These are phyloP conservation scores for Caloenas nicobarica DNA, from an alignment of 2,113 vertebrate species.

Conservation along the genomic window DNA sequence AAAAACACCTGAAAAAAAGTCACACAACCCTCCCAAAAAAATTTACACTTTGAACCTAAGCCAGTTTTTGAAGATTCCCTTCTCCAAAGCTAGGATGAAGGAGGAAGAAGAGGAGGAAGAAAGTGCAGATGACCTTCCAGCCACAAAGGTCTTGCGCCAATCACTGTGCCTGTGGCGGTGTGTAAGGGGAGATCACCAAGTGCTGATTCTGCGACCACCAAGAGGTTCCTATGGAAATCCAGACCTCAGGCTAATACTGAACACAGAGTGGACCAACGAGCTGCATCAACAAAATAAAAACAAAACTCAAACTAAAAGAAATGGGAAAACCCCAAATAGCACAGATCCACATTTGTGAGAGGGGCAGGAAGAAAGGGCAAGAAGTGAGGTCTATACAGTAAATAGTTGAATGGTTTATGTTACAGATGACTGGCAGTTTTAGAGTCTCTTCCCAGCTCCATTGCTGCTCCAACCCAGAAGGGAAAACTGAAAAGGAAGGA, in stretches of 20 bases:
- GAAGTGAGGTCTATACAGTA: slow-evolving; percentile 80
- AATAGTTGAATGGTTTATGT: slow-evolving; percentile 80
- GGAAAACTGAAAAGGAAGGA: slow-evolving; percentile 72
- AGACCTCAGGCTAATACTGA: slow-evolving; percentile 82
- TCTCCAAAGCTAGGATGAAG: slow-evolving; percentile 71
- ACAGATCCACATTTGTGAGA: slow-evolving; percentile 71
- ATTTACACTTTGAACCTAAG: slow-evolving; percentile 84
- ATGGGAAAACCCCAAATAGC: slow-evolving; percentile 70
- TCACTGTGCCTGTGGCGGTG: slow-evolving; percentile 56
- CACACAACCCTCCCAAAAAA: slow-evolving; percentile 75
- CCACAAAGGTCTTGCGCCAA: slow-evolving; percentile 67
- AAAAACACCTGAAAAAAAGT: slow-evolving; percentile 79
- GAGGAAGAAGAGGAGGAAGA: slow-evolving; percentile 64
- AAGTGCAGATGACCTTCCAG: slow-evolving; percentile 71
- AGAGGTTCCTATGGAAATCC: slow-evolving; percentile 71
- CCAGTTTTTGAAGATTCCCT: slow-evolving; percentile 77
- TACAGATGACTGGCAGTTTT: slow-evolving; percentile 82
- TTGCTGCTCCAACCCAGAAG: slow-evolving; percentile 81
- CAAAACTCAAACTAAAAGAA: slow-evolving; percentile 67
- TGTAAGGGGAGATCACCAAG: slow-evolving; percentile 41
- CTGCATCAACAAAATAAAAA: slow-evolving; percentile 70
- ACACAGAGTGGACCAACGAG: slow-evolving; percentile 70
- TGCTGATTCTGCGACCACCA: slow-evolving; percentile 58
- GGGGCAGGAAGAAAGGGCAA: slow-evolving; percentile 54
- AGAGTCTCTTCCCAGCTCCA: slow-evolving; percentile 79